A percentile compares a stretch with the other conserved stretches of the same genome.
Conservation (phyloP, 2,888 invertebrate species). For the Empis livida region DNA sequence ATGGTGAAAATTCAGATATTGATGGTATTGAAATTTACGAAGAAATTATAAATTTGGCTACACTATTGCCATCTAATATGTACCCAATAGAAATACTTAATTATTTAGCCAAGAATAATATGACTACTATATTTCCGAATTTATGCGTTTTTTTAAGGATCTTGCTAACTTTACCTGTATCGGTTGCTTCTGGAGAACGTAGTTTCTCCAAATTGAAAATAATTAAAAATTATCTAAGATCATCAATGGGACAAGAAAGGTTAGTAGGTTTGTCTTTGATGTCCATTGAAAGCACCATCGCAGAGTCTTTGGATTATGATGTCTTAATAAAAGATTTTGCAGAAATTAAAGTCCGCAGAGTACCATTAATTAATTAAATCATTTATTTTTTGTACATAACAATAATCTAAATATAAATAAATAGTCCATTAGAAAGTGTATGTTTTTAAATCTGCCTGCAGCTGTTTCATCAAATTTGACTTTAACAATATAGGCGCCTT, state of each 20-base stretch:
- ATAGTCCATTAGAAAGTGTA: no score
- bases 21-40: not conserved
- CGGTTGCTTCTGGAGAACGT: not conserved
- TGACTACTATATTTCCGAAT: not conserved
- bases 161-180: not conserved
- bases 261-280: not conserved
- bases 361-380: no score
- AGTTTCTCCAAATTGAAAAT: not conserved
- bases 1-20: not conserved
- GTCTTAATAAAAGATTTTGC: not conserved
- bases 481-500: no score
- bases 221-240: conserved; percentile 1
- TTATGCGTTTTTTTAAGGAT: not conserved
- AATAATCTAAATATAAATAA: no score
- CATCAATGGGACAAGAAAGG: not conserved
- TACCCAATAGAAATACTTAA: not conserved
- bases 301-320: not conserved
- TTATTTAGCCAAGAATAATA: not conserved
- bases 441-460: no score
- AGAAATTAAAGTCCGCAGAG: conserved; percentile 1
- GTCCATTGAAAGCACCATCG: conserved; percentile 1
- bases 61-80: not conserved
- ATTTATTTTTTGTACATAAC: no score
- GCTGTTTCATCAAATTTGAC: no score
- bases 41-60: not conserved